Percentiles rank a stretch among this genome's conserved stretches.
These are phyloP conservation scores for Glomeris marginata DNA, from an alignment of 2,888 invertebrate species.

Conservation along the genomic window DNA sequence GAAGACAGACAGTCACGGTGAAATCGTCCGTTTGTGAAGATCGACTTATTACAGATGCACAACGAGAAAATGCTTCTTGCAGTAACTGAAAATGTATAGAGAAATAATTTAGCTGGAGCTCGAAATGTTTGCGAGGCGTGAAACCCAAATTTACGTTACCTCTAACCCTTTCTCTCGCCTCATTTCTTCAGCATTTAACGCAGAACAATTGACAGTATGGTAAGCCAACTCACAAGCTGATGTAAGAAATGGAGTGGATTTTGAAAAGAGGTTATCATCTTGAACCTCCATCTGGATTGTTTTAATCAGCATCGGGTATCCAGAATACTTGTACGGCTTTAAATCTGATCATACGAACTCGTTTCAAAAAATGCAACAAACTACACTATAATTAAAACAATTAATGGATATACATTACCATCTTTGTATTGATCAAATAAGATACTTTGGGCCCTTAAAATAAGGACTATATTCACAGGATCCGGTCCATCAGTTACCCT, in stretches of 20 bases:
- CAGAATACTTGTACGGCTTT: slow-evolving; percentile 95
- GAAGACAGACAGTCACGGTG: slow-evolving; percentile 77
- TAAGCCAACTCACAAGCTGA: slow-evolving; percentile 90
- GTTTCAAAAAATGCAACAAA: neutral
- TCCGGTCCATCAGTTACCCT: slow-evolving; percentile 68
- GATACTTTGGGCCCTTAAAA: slow-evolving; percentile 85
- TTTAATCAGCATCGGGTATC: slow-evolving; percentile 91
- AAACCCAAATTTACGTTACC: slow-evolving; percentile 30
- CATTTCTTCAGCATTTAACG: slow-evolving; percentile 94
- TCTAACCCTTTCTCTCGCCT: slow-evolving; percentile 84
- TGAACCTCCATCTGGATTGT: slow-evolving; percentile 87
- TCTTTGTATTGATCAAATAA: slow-evolving; percentile 79
- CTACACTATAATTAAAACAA: slow-evolving; percentile 6
- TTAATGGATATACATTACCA: slow-evolving; percentile 38
- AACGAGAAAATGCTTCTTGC: slow-evolving; percentile 81
- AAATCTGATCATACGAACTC: slow-evolving; percentile 44
- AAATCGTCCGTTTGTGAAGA: slow-evolving; percentile 62
- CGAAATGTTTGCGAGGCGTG: neutral
- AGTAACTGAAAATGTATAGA: slow-evolving; percentile 34
- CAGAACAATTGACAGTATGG: slow-evolving; percentile 90
- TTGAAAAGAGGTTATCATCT: slow-evolving; percentile 83
- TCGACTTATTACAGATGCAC: slow-evolving; percentile 73
- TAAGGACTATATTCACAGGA: slow-evolving; percentile 83
- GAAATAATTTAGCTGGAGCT: neutral
- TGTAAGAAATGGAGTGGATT: slow-evolving; percentile 62